These are phyloP conservation scores for Apis florea DNA, from an alignment of 1,140 invertebrate species.

Conservation along the genomic window DNA sequence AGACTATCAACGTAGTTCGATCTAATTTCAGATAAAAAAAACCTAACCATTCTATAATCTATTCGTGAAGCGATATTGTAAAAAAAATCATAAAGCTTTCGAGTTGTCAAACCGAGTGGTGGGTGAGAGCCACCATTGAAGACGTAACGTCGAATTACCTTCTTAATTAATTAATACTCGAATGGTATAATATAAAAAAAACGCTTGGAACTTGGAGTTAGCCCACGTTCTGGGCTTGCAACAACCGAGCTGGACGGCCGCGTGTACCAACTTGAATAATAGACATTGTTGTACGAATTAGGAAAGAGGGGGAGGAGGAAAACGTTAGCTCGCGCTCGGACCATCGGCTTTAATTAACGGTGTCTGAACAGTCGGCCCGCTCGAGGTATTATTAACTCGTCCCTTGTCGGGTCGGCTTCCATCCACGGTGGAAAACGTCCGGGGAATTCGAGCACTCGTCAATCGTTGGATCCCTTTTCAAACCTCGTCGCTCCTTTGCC, in stretches of 20 bases:
- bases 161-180: no score
- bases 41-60: no score
- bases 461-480: constrained; percentile 30
- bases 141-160: no score
- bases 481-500: not conserved
- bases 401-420: constrained; percentile 33
- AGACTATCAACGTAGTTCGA: no score
- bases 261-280: constrained; percentile 67
- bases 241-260: constrained; percentile 46
- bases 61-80: no score
- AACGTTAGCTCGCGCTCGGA: constrained; percentile 41
- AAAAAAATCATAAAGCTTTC: no score
- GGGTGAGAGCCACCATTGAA: no score
- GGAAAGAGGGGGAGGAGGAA: constrained; percentile 48
- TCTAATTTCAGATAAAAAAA: no score
- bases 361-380: constrained; percentile 62
- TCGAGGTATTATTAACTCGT: constrained; percentile 64
- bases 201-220: no score
- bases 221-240: constrained; percentile 49
- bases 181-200: no score
- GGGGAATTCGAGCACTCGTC: constrained; percentile 51
- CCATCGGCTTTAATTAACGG: constrained; percentile 66
- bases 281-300: constrained; percentile 72
- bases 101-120: no score
- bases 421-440: constrained; percentile 27